These are phyloP conservation scores for Ascaphus truei DNA, from an alignment of 2,113 vertebrate genomes.

Conservation along the genomic window DNA sequence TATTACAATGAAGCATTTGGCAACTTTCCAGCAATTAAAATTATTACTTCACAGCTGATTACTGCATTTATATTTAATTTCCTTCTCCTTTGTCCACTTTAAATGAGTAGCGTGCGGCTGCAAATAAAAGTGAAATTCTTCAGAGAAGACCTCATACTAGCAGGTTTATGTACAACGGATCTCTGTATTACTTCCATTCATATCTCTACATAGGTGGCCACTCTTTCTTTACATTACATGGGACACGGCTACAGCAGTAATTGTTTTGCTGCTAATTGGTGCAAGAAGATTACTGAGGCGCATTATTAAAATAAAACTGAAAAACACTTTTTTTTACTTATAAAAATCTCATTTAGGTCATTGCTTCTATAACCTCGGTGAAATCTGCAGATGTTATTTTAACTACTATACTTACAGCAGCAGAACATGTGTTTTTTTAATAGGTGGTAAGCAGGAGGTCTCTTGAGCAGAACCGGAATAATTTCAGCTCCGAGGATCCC, in stretches of 20 bases:
- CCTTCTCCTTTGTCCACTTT: slow-evolving; percentile 15
- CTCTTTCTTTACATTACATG: slow-evolving; percentile 2
- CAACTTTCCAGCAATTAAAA: slow-evolving; percentile 27
- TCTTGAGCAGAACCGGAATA: no score
- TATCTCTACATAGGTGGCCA: background rate
- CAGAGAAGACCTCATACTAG: slow-evolving; percentile 5
- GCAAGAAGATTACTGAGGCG: background rate
- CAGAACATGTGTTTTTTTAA: no score
- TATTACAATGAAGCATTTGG: background rate
- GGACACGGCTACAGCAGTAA: background rate
- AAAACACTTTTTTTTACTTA: no score
- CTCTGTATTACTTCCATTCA: background rate
- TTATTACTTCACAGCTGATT: slow-evolving; percentile 26
- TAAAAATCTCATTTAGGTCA: no score
- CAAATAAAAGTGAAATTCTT: slow-evolving; percentile 9
- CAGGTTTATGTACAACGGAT: slow-evolving; percentile 8
- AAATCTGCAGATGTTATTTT: no score
- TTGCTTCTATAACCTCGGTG: no score
- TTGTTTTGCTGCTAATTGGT: background rate
- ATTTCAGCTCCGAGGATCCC: no score
- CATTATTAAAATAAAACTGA: background rate
- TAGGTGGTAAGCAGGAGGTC: no score
- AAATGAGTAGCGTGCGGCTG: slow-evolving; percentile 18
- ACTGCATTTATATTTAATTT: slow-evolving; percentile 9
- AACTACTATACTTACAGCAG: no score